Conservation (phyloP, 2,797 vertebrate genomes). For the Alca torda region DNA sequence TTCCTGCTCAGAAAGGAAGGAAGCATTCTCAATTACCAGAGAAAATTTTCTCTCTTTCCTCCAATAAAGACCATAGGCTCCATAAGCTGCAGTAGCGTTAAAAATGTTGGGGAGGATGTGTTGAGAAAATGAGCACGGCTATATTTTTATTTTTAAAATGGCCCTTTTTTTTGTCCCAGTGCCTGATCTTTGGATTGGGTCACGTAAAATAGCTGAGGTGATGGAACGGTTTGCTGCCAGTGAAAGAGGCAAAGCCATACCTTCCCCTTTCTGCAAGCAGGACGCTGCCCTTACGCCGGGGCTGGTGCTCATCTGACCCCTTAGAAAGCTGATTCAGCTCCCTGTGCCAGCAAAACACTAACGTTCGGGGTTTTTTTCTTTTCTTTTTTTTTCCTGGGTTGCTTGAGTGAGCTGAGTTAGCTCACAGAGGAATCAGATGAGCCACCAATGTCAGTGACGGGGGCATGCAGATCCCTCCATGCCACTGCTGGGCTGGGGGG, state of each 20-base stretch:
- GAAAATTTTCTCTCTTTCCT: background rate
- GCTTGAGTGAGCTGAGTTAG: background rate
- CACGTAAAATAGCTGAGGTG: fast-evolving
- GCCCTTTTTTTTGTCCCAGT: background rate
- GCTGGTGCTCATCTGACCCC: background rate
- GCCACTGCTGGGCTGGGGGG: background rate
- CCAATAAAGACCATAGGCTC: background rate
- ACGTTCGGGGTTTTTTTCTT: background rate
- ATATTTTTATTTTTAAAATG: background rate
- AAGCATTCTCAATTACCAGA: background rate
- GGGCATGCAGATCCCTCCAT: background rate
- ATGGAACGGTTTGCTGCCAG: background rate
- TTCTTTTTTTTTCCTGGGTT: background rate
- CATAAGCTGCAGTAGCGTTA: background rate
- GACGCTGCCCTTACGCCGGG: background rate
- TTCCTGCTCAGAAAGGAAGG: background rate
- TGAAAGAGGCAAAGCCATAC: background rate
- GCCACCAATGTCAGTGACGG: fast-evolving
- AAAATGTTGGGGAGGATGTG: background rate
- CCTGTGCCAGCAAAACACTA: background rate
- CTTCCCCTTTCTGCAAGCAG: background rate
- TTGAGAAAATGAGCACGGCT: background rate
- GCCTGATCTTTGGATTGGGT: background rate
- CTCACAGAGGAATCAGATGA: background rate
- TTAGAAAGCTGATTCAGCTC: background rate